A percentile compares a stretch with the other conserved stretches of the same genome.
These are phyloP conservation scores for Tortricodes alternella DNA, from an alignment of 2,888 invertebrate species.

Conservation along the genomic window DNA sequence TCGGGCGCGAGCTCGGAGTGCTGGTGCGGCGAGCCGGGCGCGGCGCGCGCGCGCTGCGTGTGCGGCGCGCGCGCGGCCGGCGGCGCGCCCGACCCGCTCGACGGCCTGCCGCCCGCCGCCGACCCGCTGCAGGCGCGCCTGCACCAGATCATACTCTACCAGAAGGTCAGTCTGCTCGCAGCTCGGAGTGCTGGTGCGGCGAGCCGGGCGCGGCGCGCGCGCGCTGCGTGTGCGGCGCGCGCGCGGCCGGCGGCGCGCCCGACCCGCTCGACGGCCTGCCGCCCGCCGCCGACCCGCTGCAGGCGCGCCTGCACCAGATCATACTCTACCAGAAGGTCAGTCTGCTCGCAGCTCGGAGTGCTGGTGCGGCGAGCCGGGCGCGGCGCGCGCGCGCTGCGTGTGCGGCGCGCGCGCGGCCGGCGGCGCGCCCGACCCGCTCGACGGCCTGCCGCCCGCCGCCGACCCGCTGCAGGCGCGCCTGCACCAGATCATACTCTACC, in stretches of 20 bases:
- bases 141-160: conserved; percentile 91
- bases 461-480: conserved; percentile 90
- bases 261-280: conserved; percentile 90
- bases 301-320: conserved; percentile 91
- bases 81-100: conserved; percentile 82
- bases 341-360: conserved; percentile 32
- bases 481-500: conserved; percentile 91
- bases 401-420: conserved; percentile 37
- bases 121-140: conserved; percentile 90
- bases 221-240: conserved; percentile 39
- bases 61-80: conserved; percentile 38
- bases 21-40: conserved; percentile 45
- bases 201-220: conserved; percentile 39
- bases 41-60: conserved; percentile 38
- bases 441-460: conserved; percentile 88
- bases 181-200: conserved; percentile 43
- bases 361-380: conserved; percentile 43
- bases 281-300: conserved; percentile 87
- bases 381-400: conserved; percentile 40
- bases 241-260: conserved; percentile 45
- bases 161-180: conserved; percentile 82
- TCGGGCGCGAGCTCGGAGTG: conserved; percentile 42
- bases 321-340: conserved; percentile 89
- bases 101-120: conserved; percentile 88
- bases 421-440: conserved; percentile 82